phyloP scores from a whole-genome alignment of 2,113 vertebrate genomes.

The Campylorhamphus procurvoides region DNA sequence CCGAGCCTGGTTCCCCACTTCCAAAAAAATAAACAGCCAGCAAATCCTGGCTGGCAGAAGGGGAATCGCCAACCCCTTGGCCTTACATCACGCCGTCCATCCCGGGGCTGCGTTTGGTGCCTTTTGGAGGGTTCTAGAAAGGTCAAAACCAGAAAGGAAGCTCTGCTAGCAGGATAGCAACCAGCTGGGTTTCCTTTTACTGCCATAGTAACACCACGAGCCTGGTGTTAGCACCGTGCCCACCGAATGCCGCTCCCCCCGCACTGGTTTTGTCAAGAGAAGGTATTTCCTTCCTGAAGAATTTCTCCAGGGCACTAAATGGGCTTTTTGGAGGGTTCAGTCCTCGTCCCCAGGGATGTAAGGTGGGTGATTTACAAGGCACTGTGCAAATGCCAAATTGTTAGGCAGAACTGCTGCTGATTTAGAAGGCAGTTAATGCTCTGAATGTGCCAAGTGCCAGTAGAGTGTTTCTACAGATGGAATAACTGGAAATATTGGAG shows the following conservation, averaged over 20 bases:
- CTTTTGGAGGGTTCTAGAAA: slow-evolving; percentile 20
- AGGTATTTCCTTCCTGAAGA: slow-evolving; percentile 1
- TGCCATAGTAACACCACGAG: slow-evolving; percentile 54
- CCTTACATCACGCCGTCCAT: neutral
- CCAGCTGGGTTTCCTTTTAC: slow-evolving; percentile 33
- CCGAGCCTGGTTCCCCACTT: neutral
- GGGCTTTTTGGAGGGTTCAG: slow-evolving; percentile 40
- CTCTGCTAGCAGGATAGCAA: slow-evolving; percentile 15
- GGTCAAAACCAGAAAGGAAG: neutral
- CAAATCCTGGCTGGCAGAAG: accelerated
- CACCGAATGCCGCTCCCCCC: neutral
- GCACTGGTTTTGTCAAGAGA: neutral
- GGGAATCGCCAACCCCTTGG: neutral
- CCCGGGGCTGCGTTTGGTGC: neutral
- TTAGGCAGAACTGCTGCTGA: slow-evolving; percentile 72
- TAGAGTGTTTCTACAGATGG: slow-evolving; percentile 76
- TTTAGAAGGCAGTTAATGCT: slow-evolving; percentile 73
- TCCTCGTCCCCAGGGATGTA: neutral
- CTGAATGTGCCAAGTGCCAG: slow-evolving; percentile 70
- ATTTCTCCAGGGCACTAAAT: slow-evolving; percentile 1
- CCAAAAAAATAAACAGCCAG: neutral
- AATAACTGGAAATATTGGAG: slow-evolving; percentile 76
- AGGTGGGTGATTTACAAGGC: slow-evolving; percentile 72
- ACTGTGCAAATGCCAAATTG: slow-evolving; percentile 70
- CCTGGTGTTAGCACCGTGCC: neutral